Base-by-base conservation (phyloP, 1,140 invertebrate species). In the Heliconius eleuchia region DNA sequence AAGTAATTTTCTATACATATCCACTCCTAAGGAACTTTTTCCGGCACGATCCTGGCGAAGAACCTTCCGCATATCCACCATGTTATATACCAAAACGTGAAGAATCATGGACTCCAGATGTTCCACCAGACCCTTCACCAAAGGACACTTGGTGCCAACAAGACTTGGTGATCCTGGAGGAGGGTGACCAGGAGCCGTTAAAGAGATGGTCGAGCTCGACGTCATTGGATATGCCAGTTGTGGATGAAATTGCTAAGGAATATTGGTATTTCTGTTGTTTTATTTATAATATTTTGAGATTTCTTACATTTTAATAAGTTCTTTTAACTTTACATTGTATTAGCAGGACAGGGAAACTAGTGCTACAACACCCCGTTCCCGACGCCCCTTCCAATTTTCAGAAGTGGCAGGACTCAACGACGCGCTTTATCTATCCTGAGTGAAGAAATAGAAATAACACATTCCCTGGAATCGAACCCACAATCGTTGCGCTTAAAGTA, bases 41-140 rank as follows among this genome's bases (percentile, higher is more conserved):
- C 60, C 90, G 89, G 1, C 92, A 94, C 80, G 92, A 94, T 52
- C 92, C 92, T 4, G 92, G 92, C 0, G 91, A 92, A 74, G 92
- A 94, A 5, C 84, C 89, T 0, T 89, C 85, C 60, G 89, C 92
- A 1, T 80, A 87, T 23, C 92, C 92, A 1, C 82, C 86, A 1
- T 91, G 90, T 73, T 88, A 81, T 71, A 92, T 93, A 27, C 92
- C 92, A 0, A 89, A 89, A 19, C 87, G 92, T 0, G 71, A 37
- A 1, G 90, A 89, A 39, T 94, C 92, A 0, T 94, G 92, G 92
- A 84, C 84, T 9, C 89, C 91, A 0, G 92, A 94, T 60, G 82
- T 86, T 3, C 81, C 86, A 8, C 92, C 91, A 0, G 87, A 87
- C 30, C 88, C 91, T 1, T 92, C 91, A 4, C 91, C 91, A n/a